These are phyloP conservation scores for Zonitis immaculata DNA, from an alignment of 2,888 invertebrate genomes.

Conservation along the genomic window DNA sequence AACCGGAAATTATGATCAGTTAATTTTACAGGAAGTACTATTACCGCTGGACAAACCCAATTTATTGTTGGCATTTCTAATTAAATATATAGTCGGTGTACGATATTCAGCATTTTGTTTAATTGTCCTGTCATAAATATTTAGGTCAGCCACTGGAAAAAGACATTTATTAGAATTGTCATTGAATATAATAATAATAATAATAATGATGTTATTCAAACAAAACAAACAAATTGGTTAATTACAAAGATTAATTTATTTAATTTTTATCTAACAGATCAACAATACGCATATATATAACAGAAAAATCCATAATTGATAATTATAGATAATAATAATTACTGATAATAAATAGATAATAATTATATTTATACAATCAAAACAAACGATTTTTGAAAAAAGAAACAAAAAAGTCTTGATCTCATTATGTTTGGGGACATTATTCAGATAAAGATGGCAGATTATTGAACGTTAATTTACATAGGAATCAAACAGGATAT, in stretches of 20 bases:
- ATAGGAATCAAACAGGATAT: constrained; percentile 2
- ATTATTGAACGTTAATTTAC: constrained; percentile 1
- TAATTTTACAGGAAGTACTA: constrained; percentile 37
- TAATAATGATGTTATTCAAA: neutral
- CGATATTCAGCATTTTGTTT: constrained; percentile 26
- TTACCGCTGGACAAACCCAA: constrained; percentile 31
- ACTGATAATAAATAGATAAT: constrained; percentile 6
- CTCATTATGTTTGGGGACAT: constrained; percentile 13
- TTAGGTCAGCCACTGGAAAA: neutral
- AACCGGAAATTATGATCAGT: constrained; percentile 41
- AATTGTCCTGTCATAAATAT: constrained; percentile 27
- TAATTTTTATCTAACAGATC: constrained; percentile 42
- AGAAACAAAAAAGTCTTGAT: constrained; percentile 27
- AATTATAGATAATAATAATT: neutral
- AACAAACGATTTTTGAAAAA: too few relatives aligned
- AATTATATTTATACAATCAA: too few relatives aligned
- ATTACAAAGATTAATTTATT: constrained; percentile 42
- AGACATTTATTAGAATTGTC: neutral
- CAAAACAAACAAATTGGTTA: constrained; percentile 18
- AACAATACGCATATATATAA: constrained; percentile 42
- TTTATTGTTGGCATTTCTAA: constrained; percentile 36
- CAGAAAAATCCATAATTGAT: constrained; percentile 24
- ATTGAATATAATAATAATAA: too few relatives aligned
- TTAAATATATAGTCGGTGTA: constrained; percentile 30
- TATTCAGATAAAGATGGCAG: constrained; percentile 11